Conservation (phyloP, 92 coral and sea anemone species). For the Heliopora coerulea region DNA sequence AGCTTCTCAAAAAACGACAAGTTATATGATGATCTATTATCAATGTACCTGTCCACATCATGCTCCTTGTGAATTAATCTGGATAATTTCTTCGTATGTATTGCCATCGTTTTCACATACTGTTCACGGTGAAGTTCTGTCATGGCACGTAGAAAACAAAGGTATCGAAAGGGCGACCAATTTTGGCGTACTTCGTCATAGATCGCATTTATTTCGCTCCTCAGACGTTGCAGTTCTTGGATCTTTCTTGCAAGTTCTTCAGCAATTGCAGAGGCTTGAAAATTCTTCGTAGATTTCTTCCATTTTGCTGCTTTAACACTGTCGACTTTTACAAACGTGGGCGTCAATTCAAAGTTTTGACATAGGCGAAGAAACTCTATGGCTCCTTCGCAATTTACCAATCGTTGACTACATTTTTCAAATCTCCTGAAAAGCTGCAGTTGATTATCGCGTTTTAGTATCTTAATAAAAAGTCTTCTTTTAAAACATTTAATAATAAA, state of each 20-base stretch:
- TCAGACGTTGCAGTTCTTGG: constrained; percentile 1
- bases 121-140: constrained; percentile 2
- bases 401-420: constrained; percentile 21
- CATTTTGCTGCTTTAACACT: constrained; percentile 19
- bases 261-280: constrained; percentile 5
- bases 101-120: constrained; percentile 17
- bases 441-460: constrained; percentile 8
- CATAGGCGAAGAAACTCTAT: constrained; percentile 12
- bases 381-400: constrained; percentile 17
- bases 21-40: constrained; percentile 38
- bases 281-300: constrained; percentile 38
- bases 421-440: constrained; percentile 21
- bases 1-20: constrained; percentile 49
- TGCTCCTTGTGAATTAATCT: constrained; percentile 23
- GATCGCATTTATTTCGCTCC: constrained; percentile 26
- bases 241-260: constrained; percentile 37
- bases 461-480: too few species aligned
- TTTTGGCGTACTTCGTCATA: constrained; percentile 34
- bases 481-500: too few species aligned
- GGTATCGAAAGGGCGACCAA: constrained; percentile 32
- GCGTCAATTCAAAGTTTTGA: background rate
- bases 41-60: constrained; percentile 48
- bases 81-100: constrained; percentile 37
- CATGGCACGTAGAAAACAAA: constrained; percentile 31
- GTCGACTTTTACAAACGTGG: background rate